Evolutionary conservation across 2,888 invertebrate species (phyloP).

Genomic region (Megamerina dolium): DNA sequence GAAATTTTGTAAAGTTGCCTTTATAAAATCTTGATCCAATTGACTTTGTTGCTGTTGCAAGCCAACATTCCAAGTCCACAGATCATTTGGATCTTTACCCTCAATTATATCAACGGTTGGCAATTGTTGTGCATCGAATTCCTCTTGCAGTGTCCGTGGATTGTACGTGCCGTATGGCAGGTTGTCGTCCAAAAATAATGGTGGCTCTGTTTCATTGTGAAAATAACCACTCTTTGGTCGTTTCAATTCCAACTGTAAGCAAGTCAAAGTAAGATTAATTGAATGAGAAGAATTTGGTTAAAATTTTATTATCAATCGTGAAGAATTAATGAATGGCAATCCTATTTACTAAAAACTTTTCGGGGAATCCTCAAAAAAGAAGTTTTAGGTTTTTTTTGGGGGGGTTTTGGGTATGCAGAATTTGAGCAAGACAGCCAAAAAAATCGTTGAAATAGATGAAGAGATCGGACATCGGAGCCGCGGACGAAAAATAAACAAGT

Average conservation of each 20-base stretch:
- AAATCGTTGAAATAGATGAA: too few relatives aligned
- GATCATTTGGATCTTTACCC: slow-evolving; percentile 28
- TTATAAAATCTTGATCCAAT: slow-evolving; percentile 29
- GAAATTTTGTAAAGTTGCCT: slow-evolving; percentile 30
- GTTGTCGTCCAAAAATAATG: slow-evolving; percentile 24
- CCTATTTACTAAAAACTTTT: too few relatives aligned
- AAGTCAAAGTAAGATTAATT: slow-evolving; percentile 4
- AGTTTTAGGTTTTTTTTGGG: too few relatives aligned
- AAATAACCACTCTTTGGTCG: slow-evolving; percentile 43
- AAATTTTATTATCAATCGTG: too few relatives aligned
- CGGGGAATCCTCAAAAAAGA: too few relatives aligned
- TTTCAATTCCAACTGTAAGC: slow-evolving; percentile 36
- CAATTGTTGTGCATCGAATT: slow-evolving; percentile 33
- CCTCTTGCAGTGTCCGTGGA: slow-evolving; percentile 41
- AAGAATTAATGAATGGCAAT: too few relatives aligned
- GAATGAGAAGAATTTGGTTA: slow-evolving; percentile 3
- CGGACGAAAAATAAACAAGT: too few relatives aligned
- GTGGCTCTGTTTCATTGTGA: slow-evolving; percentile 31
- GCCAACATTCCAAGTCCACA: slow-evolving; percentile 42
- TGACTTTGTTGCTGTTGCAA: slow-evolving; percentile 32
- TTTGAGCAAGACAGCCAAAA: too few relatives aligned
- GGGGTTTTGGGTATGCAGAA: too few relatives aligned
- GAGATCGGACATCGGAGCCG: too few relatives aligned
- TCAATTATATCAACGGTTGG: slow-evolving; percentile 32
- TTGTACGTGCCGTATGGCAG: slow-evolving; percentile 39